Conservation (phyloP, 2,797 vertebrate species). For the Channa striata region DNA sequence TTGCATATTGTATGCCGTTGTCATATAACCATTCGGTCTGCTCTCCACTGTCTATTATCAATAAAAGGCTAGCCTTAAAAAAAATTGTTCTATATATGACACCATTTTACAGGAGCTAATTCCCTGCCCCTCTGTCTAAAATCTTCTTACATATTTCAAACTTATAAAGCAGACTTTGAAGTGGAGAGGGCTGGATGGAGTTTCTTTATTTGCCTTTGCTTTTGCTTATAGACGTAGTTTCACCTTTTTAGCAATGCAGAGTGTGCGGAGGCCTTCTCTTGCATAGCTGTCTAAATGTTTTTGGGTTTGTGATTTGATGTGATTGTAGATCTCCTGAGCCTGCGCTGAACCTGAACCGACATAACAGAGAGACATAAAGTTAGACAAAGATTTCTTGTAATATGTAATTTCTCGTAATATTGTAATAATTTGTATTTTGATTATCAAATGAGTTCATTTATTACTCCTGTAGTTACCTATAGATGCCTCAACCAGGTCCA, state of each 20-base stretch:
- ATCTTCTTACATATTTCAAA: too few species aligned
- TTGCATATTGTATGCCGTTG: too few species aligned
- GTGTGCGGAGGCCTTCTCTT: slow-evolving; percentile 91
- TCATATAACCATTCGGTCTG: too few species aligned
- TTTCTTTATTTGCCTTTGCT: too few species aligned
- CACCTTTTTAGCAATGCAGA: slow-evolving; percentile 96
- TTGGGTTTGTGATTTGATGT: slow-evolving; percentile 88
- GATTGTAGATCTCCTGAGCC: slow-evolving; percentile 47
- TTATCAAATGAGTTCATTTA: not conserved
- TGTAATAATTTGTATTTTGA: not conserved
- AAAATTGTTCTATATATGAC: too few species aligned
- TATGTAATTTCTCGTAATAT: not conserved
- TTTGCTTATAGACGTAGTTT: not conserved
- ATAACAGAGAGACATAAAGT: not conserved
- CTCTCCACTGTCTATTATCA: too few species aligned
- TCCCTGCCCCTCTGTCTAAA: too few species aligned
- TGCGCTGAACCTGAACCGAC: slow-evolving; percentile 49
- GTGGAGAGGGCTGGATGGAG: too few species aligned
- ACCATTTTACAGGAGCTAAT: not conserved
- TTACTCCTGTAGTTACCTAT: slow-evolving; percentile 35
- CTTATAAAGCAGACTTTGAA: too few species aligned
- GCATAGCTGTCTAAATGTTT: slow-evolving; percentile 91
- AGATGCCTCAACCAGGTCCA: slow-evolving; percentile 84
- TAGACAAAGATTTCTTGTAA: not conserved
- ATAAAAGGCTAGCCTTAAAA: not conserved